Base-by-base conservation (phyloP, 2,797 vertebrate genomes). In the Glyptemys insculpta region DNA sequence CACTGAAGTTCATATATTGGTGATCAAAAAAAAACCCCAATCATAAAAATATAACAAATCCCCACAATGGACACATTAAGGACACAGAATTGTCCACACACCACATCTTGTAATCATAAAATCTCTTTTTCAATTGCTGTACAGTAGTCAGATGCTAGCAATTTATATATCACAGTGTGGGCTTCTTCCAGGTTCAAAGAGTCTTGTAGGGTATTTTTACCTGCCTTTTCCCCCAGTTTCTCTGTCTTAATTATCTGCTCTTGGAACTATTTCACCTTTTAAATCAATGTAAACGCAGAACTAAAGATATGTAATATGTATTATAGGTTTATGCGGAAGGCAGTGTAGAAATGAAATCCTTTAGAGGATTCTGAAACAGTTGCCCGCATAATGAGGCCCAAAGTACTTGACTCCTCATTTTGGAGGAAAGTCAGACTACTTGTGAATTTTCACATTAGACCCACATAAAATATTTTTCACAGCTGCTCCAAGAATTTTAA, bases 401-500 rank as follows among this genome's bases (percentile, higher is more conserved):
- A 86, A 85, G 11, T 81, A 52, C 41, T 79, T 49, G 10, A 53
- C 21, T 91, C 50, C 41, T 12, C n/a, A 41, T 9, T 81, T 16
- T 65, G 5, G 50, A 65, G n/a, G 85, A 18, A 90, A 86, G 53
- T 82, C 80, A 83, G 85, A 78, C 21, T 85, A 49, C 4, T 1
- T 12, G 2, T 82, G 91, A 68, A 12, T 87, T 85, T 76, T 50
- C 78, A 82, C 88, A 86, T 12, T 81, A 80, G 89, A 31, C 50
- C 54, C 80, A 41, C 57, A 83, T 47, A 85, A 79, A 14, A 89
- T 85, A 37, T 68, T 91, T 57, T 87, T 74, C 94, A 27, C 53
- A 78, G 56, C 53, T 90, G 59, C 49, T 85, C 18, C 81, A 88
- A 89, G 76, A 93, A 91, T 89, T 91, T 92, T 90, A 91, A 86